Conservation (phyloP, 2,888 invertebrate species). For the Anticlea derivata region DNA sequence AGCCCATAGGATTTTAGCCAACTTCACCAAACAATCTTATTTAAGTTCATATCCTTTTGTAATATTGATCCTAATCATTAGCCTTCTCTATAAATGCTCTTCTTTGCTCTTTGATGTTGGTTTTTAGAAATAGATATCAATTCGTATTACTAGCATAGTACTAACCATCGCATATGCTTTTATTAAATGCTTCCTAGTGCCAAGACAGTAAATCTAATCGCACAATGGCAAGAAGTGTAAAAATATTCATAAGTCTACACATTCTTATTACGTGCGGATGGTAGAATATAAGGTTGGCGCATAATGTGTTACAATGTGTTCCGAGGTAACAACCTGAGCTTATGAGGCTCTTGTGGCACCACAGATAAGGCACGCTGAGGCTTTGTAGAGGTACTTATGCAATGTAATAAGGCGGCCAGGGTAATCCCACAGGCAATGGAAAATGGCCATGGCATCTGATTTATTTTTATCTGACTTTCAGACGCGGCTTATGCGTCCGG, state of each 20-base stretch:
- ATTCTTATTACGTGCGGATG: slow-evolving; percentile 71
- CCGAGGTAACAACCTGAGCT: slow-evolving; percentile 77
- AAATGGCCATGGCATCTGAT: slow-evolving; percentile 4
- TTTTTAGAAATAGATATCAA: too few species aligned
- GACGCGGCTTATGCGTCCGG: too few species aligned
- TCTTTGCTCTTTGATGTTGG: too few species aligned
- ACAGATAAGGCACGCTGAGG: slow-evolving; percentile 78
- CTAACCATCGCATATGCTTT: too few species aligned
- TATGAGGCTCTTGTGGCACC: slow-evolving; percentile 70
- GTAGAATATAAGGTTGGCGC: slow-evolving; percentile 65
- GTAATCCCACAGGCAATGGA: slow-evolving; percentile 40
- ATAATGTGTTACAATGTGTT: slow-evolving; percentile 80
- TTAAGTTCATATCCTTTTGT: too few species aligned
- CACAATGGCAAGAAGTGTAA: slow-evolving; percentile 55
- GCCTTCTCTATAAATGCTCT: too few species aligned
- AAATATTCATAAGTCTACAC: slow-evolving; percentile 72
- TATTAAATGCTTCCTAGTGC: too few species aligned
- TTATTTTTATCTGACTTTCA: too few species aligned
- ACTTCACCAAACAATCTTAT: too few species aligned
- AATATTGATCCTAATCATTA: too few species aligned
- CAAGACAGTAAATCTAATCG: slow-evolving; percentile 51
- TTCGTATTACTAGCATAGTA: too few species aligned
- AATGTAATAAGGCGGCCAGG: slow-evolving; percentile 72
- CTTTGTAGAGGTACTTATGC: slow-evolving; percentile 70
- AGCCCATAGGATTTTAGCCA: too few species aligned